Evolutionary conservation across 2,888 invertebrate species (phyloP).

Genomic region (Agrochola litura): DNA sequence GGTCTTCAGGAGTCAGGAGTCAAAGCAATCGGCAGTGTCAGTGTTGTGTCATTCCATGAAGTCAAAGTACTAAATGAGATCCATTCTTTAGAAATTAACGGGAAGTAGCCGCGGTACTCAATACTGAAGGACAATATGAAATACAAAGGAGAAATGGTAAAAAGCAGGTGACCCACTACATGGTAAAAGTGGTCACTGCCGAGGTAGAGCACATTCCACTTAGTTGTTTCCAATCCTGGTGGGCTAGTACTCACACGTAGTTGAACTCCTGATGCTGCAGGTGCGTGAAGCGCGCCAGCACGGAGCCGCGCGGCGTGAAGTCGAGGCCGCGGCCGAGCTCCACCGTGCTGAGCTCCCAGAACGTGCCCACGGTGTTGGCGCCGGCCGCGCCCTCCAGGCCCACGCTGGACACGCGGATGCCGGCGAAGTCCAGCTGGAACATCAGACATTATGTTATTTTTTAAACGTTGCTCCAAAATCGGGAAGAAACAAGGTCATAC

Average conservation of each 20-base stretch:
- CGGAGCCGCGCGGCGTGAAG: no score
- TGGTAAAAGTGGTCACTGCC: not conserved
- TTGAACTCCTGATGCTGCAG: constrained; percentile 77
- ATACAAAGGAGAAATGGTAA: not conserved
- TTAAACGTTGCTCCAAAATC: not conserved
- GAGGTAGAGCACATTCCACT: not conserved
- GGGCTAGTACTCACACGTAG: constrained; percentile 84
- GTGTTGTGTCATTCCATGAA: not conserved
- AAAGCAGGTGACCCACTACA: not conserved
- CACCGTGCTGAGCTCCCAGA: constrained; percentile 95
- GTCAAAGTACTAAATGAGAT: not conserved
- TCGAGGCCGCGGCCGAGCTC: no score
- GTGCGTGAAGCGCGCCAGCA: no score
- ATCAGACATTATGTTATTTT: not conserved
- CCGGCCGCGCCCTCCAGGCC: constrained; percentile 89
- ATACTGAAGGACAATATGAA: not conserved
- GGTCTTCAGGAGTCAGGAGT: not conserved
- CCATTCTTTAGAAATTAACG: not conserved
- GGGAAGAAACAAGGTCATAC: not conserved
- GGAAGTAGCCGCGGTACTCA: not conserved
- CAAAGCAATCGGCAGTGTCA: no score
- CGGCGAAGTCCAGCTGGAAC: constrained; percentile 91
- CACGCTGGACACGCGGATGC: constrained; percentile 90
- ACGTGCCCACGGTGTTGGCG: constrained; percentile 91
- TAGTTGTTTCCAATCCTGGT: not conserved